A percentile compares a stretch with the other conserved stretches of the same genome.
These are phyloP conservation scores for Keiferia lycopersicella DNA, from an alignment of 2,888 invertebrate genomes.

Conservation along the genomic window DNA sequence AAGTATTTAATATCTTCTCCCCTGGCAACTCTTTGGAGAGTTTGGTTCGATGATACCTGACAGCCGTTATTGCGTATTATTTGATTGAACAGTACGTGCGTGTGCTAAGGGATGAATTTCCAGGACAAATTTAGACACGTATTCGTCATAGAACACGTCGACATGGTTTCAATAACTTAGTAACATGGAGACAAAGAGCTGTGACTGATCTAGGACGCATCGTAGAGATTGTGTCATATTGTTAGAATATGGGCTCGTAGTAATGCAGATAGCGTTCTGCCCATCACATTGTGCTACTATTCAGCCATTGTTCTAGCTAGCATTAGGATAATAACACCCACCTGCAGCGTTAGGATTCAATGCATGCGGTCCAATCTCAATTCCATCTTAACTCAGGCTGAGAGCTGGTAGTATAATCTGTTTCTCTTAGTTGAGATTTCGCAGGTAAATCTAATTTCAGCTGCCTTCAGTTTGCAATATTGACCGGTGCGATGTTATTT, in stretches of 20 bases:
- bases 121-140: neutral
- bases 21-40: constrained; percentile 25
- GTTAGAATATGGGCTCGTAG: constrained; percentile 8
- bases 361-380: constrained; percentile 15
- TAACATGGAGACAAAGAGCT: neutral
- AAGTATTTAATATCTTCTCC: constrained; percentile 28
- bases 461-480: constrained; percentile 15
- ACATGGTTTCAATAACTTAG: neutral
- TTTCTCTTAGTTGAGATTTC: constrained; percentile 5
- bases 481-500: neutral
- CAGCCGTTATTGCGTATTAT: constrained; percentile 14
- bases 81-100: constrained; percentile 19
- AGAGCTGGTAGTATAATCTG: neutral
- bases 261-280: constrained; percentile 18
- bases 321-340: constrained; percentile 14
- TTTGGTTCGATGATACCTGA: constrained; percentile 26
- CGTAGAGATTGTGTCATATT: constrained; percentile 3
- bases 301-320: constrained; percentile 15
- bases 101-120: neutral
- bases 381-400: constrained; percentile 9
- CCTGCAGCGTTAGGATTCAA: constrained; percentile 20
- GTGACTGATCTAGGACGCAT: neutral
- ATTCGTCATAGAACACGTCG: neutral
- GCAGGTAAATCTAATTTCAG: neutral
- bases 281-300: constrained; percentile 16